Conservation (phyloP, 2,113 vertebrate species). For the Sinocyclocheilus maitianheensis region DNA sequence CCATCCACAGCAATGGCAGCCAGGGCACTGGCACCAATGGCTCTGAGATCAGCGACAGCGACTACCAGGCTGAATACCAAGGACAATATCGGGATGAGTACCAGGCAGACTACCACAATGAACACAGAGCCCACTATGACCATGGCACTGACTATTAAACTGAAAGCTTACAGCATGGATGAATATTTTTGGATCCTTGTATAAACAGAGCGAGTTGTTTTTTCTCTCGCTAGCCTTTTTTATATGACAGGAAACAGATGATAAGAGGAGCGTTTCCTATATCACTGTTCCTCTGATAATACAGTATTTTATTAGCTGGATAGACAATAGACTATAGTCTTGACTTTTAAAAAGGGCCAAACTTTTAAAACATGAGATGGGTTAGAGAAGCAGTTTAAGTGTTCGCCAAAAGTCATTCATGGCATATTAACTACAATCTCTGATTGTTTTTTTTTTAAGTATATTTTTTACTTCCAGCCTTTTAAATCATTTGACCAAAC, state of each 20-base stretch:
- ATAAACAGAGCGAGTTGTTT: slow-evolving; percentile 53
- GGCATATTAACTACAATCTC: neutral
- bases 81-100: slow-evolving; percentile 84
- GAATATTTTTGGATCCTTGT: slow-evolving; percentile 24
- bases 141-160: slow-evolving; percentile 51
- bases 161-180: neutral
- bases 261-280: slow-evolving; percentile 11
- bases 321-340: slow-evolving; percentile 15
- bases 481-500: slow-evolving; percentile 33
- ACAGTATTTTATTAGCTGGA: slow-evolving; percentile 44
- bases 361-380: too few relatives aligned
- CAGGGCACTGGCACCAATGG: slow-evolving; percentile 86
- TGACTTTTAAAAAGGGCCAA: too few relatives aligned
- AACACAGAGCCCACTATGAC: slow-evolving; percentile 68
- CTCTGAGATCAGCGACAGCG: slow-evolving; percentile 86
- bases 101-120: slow-evolving; percentile 81
- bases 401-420: neutral
- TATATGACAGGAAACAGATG: slow-evolving; percentile 27
- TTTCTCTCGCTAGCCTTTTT: slow-evolving; percentile 49
- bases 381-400: neutral
- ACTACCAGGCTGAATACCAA: slow-evolving; percentile 86
- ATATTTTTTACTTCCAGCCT: neutral
- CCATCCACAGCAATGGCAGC: slow-evolving; percentile 82
- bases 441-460: neutral
- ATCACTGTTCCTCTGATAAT: slow-evolving; percentile 41